Evolutionary conservation across 2,888 invertebrate genomes (phyloP).

Genomic region (Philereme transversata): DNA sequence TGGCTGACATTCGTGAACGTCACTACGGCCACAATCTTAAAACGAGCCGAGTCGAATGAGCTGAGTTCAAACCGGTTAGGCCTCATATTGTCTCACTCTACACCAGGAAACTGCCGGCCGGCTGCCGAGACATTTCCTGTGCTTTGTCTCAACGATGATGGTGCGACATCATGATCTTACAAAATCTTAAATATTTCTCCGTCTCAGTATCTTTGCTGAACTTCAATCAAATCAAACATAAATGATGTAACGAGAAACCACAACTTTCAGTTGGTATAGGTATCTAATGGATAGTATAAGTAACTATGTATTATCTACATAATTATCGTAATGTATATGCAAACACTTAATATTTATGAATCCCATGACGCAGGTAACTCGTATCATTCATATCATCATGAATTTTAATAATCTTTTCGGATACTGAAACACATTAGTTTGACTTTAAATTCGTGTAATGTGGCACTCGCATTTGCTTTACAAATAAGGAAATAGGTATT

Average conservation of each 20-base stretch:
- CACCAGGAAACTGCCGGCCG: slow-evolving; percentile 77
- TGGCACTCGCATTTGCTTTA: slow-evolving; percentile 56
- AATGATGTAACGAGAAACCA: slow-evolving; percentile 12
- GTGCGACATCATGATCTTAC: slow-evolving; percentile 47
- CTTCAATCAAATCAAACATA: neutral
- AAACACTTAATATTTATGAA: slow-evolving; percentile 29
- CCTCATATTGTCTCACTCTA: slow-evolving; percentile 78
- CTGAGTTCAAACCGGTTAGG: slow-evolving; percentile 75
- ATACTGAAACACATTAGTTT: slow-evolving; percentile 39
- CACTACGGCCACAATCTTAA: slow-evolving; percentile 52
- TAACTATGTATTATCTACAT: slow-evolving; percentile 11
- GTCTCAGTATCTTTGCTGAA: slow-evolving; percentile 9
- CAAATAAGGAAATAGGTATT: slow-evolving; percentile 80
- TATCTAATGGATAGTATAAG: neutral
- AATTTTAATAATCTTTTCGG: slow-evolving; percentile 21
- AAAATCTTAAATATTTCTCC: slow-evolving; percentile 13
- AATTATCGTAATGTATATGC: slow-evolving; percentile 24
- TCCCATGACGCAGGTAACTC: slow-evolving; percentile 26
- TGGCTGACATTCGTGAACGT: slow-evolving; percentile 37
- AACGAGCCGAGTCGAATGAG: slow-evolving; percentile 63
- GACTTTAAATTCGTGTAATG: slow-evolving; percentile 49
- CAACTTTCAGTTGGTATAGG: slow-evolving; percentile 1
- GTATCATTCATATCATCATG: slow-evolving; percentile 20
- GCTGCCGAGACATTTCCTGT: slow-evolving; percentile 76
- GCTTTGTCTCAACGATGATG: slow-evolving; percentile 66